phyloP scores from a whole-genome alignment of 2,888 invertebrate species.

The Callyntrura guangdongensis region DNA sequence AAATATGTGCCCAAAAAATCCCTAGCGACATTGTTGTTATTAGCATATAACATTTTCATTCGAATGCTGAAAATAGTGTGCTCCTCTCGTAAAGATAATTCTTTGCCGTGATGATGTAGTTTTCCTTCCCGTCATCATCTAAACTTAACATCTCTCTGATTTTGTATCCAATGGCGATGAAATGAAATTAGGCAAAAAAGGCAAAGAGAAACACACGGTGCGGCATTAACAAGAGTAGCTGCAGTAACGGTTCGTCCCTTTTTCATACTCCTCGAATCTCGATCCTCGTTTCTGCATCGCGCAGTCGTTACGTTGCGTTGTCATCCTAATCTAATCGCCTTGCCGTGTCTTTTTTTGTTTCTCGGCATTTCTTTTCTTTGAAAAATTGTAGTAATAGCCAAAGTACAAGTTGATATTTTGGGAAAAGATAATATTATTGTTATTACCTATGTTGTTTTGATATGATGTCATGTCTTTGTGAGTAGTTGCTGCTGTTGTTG shows the following conservation, averaged over 20 bases:
- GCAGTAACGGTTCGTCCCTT: background rate
- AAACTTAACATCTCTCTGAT: background rate
- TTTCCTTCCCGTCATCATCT: background rate
- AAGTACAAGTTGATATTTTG: conserved; percentile 49
- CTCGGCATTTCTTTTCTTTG: conserved; percentile 29
- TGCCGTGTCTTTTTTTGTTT: conserved; percentile 36
- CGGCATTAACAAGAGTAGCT: background rate
- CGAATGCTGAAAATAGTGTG: conserved; percentile 31
- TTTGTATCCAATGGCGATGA: conserved; percentile 25
- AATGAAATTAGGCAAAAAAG: conserved; percentile 43
- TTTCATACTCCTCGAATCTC: conserved; percentile 7
- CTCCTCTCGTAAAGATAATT: conserved; percentile 11
- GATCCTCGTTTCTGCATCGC: background rate
- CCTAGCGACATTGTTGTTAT: background rate
- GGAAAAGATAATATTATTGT: conserved; percentile 36
- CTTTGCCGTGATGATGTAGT: background rate
- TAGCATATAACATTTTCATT: conserved; percentile 14
- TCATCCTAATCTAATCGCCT: conserved; percentile 2
- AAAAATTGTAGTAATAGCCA: conserved; percentile 19
- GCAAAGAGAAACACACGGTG: background rate
- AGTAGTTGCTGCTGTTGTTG: conserved; percentile 4
- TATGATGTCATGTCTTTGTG: conserved; percentile 28
- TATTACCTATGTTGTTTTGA: conserved; percentile 46
- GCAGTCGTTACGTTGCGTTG: conserved; percentile 9
- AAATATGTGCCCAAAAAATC: background rate